Conservation (phyloP, 2,113 vertebrate species). For the Panthera tigris region DNA sequence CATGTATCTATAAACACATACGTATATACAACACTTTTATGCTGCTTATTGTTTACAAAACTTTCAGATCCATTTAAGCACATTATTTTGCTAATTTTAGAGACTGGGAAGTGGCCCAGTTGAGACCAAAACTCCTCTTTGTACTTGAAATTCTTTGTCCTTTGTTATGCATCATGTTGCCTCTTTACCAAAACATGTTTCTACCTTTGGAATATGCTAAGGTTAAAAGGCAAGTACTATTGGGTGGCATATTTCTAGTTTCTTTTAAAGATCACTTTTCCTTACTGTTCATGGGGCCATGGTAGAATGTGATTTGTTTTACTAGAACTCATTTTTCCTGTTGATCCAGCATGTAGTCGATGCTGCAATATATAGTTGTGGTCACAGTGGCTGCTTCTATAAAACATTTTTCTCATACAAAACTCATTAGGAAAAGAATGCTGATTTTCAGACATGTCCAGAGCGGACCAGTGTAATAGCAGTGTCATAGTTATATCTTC, state of each 20-base stretch:
- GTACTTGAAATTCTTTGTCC: not conserved
- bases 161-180: not conserved
- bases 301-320: not conserved
- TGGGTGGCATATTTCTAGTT: not conserved
- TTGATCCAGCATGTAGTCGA: not conserved
- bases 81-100: constrained; percentile 8
- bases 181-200: not conserved
- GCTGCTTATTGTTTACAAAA: not conserved
- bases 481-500: not conserved
- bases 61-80: not conserved
- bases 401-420: constrained; percentile 18
- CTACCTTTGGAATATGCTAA: not conserved
- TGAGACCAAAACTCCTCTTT: not conserved
- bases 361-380: not conserved
- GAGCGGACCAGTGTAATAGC: not conserved
- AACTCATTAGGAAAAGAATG: not conserved
- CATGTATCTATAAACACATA: no score
- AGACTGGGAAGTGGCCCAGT: not conserved
- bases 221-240: not conserved
- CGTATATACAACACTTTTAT: not conserved
- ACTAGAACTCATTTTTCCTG: not conserved
- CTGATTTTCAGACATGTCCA: not conserved
- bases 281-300: not conserved
- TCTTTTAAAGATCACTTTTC: constrained; percentile 33
- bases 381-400: not conserved